Conservation (phyloP, 2,113 vertebrate genomes). For the Hassar affinis region DNA sequence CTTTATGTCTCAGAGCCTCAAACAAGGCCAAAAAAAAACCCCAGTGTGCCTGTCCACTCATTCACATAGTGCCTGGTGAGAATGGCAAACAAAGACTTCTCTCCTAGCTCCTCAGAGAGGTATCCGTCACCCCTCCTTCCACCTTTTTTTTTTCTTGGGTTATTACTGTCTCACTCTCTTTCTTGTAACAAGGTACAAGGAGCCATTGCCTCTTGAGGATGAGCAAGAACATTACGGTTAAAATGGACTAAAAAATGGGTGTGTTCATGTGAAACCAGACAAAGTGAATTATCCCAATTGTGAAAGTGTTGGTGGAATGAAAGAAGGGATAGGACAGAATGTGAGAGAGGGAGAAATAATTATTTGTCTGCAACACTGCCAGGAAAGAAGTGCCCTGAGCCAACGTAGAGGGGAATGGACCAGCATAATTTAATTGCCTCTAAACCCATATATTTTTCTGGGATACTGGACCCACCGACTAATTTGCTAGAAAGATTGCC, state of each 20-base stretch:
- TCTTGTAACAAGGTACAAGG: constrained; percentile 59
- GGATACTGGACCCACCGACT: not conserved
- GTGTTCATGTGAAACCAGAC: constrained; percentile 70
- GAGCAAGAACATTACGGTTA: constrained; percentile 64
- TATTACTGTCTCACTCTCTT: constrained; percentile 46
- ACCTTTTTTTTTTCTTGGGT: constrained; percentile 27
- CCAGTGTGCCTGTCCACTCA: constrained; percentile 54
- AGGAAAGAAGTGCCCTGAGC: constrained; percentile 42
- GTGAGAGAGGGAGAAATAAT: constrained; percentile 50
- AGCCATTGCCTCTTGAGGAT: constrained; percentile 56
- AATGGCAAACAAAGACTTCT: constrained; percentile 61
- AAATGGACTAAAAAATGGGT: constrained; percentile 61
- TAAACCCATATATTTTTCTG: constrained; percentile 41
- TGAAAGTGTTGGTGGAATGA: constrained; percentile 13
- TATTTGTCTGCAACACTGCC: constrained; percentile 59
- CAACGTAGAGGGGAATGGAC: constrained; percentile 44
- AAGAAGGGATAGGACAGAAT: constrained; percentile 16
- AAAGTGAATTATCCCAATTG: constrained; percentile 67
- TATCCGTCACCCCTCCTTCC: constrained; percentile 59
- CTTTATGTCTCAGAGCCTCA: constrained; percentile 14
- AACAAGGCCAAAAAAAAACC: constrained; percentile 15
- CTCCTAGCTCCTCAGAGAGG: constrained; percentile 57
- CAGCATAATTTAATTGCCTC: constrained; percentile 44
- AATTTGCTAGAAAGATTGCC: constrained; percentile 35
- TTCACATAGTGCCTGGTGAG: constrained; percentile 62